Base-by-base conservation (phyloP, 2,888 invertebrate species). In the Neria commutata region DNA sequence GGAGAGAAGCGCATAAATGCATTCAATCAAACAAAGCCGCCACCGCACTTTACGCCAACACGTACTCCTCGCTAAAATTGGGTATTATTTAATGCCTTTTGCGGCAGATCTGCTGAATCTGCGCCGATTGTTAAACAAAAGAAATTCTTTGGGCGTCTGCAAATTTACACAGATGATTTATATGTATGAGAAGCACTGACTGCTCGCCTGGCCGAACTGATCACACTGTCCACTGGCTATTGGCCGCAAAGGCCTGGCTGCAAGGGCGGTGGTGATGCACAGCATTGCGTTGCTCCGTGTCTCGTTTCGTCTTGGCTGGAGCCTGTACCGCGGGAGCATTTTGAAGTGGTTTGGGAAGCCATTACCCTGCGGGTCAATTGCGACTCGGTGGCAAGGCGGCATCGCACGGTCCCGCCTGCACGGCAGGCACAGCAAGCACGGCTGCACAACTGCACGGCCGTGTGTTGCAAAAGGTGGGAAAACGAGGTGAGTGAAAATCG, bases 101-200 rank as follows among this genome's bases (percentile, higher is more conserved):
- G 42, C 19, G 19, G 19, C 42, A 4, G 14, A 42, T 14, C 21
- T n/a, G n/a, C n/a, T n/a, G n/a, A n/a, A n/a, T 17, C 42, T 42
- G 42, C 42, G 42, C 19, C 42, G 21, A 42, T 51, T 51, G 34
- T 57, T 54, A 50, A 69, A 73, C 72, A 68, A 71, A 70, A 60
- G 74, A 74, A 74, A 75, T 77, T 75, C 76, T 72, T 65, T 54
- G 60, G 72, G 68, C 66, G 61, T 53, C 65, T 53, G 59, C 56
- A 70, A 71, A 70, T 69, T 76, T 75, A 72, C 75, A 69, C 76
- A 68, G 68, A 75, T 75, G 76, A 76, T 75, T 75, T 75, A 77
- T 77, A 67, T 63, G 67, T 70, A 67, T 63, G 61, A 51, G 59
- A 37, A n/a, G n/a, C 17, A 42, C 19, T 42, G 42, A 42, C 42